These are phyloP conservation scores for Drosophila nr. fundita DNA, from an alignment of 2,888 invertebrate species.

Conservation along the genomic window DNA sequence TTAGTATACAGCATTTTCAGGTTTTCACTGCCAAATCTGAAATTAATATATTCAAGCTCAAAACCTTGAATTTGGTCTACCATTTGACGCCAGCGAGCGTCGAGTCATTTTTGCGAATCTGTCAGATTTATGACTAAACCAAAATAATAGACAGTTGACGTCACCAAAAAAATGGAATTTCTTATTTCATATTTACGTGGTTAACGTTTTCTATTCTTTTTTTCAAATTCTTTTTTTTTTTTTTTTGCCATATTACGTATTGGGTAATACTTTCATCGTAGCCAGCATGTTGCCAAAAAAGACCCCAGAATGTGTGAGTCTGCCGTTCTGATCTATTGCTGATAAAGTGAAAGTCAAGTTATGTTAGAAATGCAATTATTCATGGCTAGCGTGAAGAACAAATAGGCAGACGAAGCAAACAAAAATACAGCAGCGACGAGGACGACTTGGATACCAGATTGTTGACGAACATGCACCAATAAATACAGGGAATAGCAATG, in stretches of 20 bases:
- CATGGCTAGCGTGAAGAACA: constrained; percentile 43
- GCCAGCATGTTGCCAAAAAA: constrained; percentile 47
- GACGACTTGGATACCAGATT: constrained; percentile 10
- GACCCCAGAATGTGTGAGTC: constrained; percentile 20
- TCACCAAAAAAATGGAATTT: constrained; percentile 72
- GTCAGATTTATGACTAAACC: constrained; percentile 75
- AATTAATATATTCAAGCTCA: constrained; percentile 29
- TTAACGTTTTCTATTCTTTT: constrained; percentile 4
- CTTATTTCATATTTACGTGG: constrained; percentile 61
- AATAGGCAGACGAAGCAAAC: constrained; percentile 4
- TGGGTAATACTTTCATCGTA: constrained; percentile 65
- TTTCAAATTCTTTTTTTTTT: neutral
- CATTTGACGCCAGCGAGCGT: constrained; percentile 23
- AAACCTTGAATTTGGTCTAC: constrained; percentile 28
- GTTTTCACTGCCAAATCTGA: constrained; percentile 27
- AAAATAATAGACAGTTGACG: constrained; percentile 73
- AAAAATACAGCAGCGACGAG: constrained; percentile 14
- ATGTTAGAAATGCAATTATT: constrained; percentile 76
- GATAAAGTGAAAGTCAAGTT: constrained; percentile 81
- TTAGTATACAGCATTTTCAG: neutral
- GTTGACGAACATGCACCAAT: constrained; percentile 27
- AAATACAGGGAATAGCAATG: constrained; percentile 37
- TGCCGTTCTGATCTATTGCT: constrained; percentile 63
- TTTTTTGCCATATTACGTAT: constrained; percentile 59
- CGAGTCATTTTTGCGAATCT: constrained; percentile 41